These are phyloP conservation scores for Pseudorasbora parva DNA, from an alignment of 2,113 vertebrate species.

Conservation along the genomic window DNA sequence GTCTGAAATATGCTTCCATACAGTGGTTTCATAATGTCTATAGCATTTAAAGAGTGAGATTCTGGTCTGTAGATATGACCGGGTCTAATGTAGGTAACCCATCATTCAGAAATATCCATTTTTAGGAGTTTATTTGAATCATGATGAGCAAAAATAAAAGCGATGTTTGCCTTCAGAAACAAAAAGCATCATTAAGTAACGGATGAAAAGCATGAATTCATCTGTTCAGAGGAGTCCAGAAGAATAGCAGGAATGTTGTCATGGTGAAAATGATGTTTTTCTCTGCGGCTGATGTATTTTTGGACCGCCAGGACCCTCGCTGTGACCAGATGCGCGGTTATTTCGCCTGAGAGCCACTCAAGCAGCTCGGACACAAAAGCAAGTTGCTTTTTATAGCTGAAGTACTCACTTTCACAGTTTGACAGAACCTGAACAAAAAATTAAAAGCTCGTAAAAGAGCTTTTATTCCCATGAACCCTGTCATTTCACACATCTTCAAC, in stretches of 20 bases:
- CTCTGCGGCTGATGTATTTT: conserved; percentile 27
- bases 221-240: background rate
- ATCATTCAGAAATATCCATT: too few species aligned
- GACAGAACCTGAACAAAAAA: conserved; percentile 26
- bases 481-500: background rate
- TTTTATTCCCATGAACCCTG: background rate
- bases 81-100: too few species aligned
- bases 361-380: conserved; percentile 28
- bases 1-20: too few species aligned
- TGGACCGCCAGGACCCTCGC: conserved; percentile 33
- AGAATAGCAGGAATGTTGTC: conserved; percentile 4
- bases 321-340: conserved; percentile 16
- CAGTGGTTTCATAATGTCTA: too few species aligned
- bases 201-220: background rate
- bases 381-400: conserved; percentile 42
- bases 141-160: too few species aligned
- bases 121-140: too few species aligned
- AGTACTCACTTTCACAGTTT: conserved; percentile 4
- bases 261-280: conserved; percentile 37
- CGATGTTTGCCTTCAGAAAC: too few species aligned
- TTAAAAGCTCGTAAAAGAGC: conserved; percentile 26
- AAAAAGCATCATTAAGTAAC: background rate
- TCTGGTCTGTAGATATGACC: too few species aligned
- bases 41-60: too few species aligned
- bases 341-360: conserved; percentile 21